Evolutionary conservation across 2,113 vertebrate genomes (phyloP).

Genomic region (Malurus elegans): DNA sequence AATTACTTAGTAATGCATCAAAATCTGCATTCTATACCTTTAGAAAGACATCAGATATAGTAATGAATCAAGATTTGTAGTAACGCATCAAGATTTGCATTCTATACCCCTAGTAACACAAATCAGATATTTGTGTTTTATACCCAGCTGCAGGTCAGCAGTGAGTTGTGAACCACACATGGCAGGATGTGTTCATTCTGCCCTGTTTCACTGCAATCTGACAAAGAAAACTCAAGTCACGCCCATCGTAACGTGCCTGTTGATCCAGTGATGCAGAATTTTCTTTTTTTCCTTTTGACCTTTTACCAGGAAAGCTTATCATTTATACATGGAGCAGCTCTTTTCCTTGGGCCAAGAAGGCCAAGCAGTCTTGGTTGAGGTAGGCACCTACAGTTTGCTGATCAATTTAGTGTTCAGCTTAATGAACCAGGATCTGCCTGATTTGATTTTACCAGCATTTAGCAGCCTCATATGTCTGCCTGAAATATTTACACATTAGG

Average conservation of each 20-base stretch:
- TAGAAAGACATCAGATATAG: neutral
- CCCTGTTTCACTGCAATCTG: neutral
- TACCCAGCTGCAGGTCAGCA: neutral
- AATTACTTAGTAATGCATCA: neutral
- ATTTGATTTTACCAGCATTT: conserved; percentile 3
- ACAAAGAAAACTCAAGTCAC: neutral
- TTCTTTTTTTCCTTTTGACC: neutral
- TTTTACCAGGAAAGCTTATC: neutral
- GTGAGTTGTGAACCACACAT: neutral
- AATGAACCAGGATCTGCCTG: neutral
- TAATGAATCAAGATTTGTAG: too few relatives aligned
- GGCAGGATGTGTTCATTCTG: neutral
- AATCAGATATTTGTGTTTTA: fast-evolving
- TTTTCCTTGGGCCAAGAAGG: neutral
- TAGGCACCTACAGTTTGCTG: neutral
- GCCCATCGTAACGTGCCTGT: neutral
- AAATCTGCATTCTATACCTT: neutral
- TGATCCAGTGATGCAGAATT: neutral
- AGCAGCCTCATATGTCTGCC: neutral
- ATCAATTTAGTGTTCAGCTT: neutral
- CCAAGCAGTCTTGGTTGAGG: neutral
- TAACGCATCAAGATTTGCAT: neutral
- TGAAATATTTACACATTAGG: conserved; percentile 1
- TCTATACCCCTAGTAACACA: neutral
- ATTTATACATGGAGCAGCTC: neutral